These are phyloP conservation scores for Drosophila mulleri DNA, from an alignment of 2,888 invertebrate species.

Conservation along the genomic window DNA sequence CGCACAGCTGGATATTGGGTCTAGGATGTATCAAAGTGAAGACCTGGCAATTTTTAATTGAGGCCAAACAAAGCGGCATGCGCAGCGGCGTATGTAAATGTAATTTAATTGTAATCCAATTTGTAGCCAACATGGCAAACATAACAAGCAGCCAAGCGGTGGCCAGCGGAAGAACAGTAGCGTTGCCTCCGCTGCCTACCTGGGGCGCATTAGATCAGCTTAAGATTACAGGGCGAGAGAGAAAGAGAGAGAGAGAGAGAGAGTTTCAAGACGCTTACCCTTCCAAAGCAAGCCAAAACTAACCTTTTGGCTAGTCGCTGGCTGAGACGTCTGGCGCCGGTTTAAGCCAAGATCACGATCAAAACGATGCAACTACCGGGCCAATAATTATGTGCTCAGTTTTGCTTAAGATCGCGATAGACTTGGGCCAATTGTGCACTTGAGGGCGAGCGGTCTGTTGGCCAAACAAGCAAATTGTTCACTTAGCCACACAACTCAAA, in stretches of 20 bases:
- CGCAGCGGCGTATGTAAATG: conserved; percentile 68
- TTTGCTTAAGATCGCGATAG: conserved; percentile 50
- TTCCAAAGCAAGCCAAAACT: conserved; percentile 37
- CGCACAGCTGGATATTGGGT: conserved; percentile 68
- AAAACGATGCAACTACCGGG: conserved; percentile 24
- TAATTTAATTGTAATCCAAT: conserved; percentile 81
- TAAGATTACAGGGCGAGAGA: conserved; percentile 56
- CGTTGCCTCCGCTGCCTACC: conserved; percentile 57
- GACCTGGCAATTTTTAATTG: conserved; percentile 69
- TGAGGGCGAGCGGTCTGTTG: conserved; percentile 56
- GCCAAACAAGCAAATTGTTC: conserved; percentile 60
- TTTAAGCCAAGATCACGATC: conserved; percentile 56
- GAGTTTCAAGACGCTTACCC: conserved; percentile 57
- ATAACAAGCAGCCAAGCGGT: conserved; percentile 41
- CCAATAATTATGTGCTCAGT: conserved; percentile 69
- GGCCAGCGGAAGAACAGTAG: conserved; percentile 53
- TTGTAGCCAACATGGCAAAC: conserved; percentile 61
- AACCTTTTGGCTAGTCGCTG: conserved; percentile 14
- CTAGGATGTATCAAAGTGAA: conserved; percentile 58
- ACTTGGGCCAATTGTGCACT: conserved; percentile 58
- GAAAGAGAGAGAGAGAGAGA: background rate
- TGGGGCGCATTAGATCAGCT: conserved; percentile 73
- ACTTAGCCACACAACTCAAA: conserved; percentile 46
- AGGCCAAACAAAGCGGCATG: conserved; percentile 56
- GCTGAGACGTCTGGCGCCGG: conserved; percentile 69